phyloP scores from a whole-genome alignment of 1,140 invertebrate species.

The Drosophila kohkoa region DNA sequence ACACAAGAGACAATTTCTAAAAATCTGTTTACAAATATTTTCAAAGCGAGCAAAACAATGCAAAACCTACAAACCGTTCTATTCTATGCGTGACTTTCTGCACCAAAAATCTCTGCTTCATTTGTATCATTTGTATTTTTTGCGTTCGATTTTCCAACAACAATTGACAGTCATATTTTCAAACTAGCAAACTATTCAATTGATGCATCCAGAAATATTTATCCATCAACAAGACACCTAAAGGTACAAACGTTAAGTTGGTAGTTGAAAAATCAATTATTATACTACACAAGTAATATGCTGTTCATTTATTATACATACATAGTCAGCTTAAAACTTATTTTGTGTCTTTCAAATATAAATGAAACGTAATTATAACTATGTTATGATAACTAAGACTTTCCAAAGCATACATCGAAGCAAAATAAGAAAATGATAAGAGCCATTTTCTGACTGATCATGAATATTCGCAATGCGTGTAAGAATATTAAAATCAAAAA shows the following conservation, averaged over 20 bases:
- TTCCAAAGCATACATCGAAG: no score
- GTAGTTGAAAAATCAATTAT: no score
- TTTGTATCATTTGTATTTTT: conserved; percentile 24
- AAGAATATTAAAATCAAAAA: no score
- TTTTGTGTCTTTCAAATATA: no score
- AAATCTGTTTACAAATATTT: conserved; percentile 84
- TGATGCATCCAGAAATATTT: background rate
- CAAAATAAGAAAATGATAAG: no score
- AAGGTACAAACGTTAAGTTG: background rate
- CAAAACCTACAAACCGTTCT: conserved; percentile 38
- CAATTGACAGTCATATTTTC: conserved; percentile 12
- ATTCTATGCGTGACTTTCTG: conserved; percentile 65
- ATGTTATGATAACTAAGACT: no score
- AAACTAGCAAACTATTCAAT: background rate
- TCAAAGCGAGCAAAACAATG: conserved; percentile 72
- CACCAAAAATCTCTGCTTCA: conserved; percentile 11
- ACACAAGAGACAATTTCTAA: conserved; percentile 73
- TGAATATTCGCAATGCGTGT: no score
- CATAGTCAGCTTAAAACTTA: no score
- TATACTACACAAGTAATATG: background rate
- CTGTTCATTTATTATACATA: background rate
- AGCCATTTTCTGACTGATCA: no score
- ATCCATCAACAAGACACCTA: background rate
- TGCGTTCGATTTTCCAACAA: conserved; percentile 3
- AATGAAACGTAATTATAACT: no score